Evolutionary conservation across 1,140 invertebrate genomes (phyloP), one percentile per base, ranked within the genome.

Genomic region (Meloidogyne floridensis): DNA sequence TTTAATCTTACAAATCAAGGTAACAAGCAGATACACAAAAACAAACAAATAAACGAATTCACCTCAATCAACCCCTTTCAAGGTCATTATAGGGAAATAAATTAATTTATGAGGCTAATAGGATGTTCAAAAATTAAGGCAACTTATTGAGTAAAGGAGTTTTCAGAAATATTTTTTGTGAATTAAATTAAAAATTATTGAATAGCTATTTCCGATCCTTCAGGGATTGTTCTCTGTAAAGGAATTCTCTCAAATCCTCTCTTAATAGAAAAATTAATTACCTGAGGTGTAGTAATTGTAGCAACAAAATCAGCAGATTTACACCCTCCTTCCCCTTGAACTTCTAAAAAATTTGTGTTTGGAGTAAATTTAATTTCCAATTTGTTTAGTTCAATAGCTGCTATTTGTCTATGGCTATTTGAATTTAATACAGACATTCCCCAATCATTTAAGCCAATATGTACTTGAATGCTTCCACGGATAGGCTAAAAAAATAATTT

Each of bases 391-490:
- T 85, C 84, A n/a, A 85, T 56, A 20, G 85, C 83, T 13, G 84
- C 82, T 32, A 85, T 47, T 79, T 85, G 84, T 76, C 86, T 85
- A 18, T 77, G 72, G 15, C 86, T 85, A 32, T 18, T 84, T 43
- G 59, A 32, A 32, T 81, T 84, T 15, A 86, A 42, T 70, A 85
- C 70, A 47, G 65, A 75, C 59, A 85, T 81, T 20, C 84, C 84
- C 82, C 82, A 85, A 53, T 85, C 84, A 78, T 85, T 85, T 32
- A 85, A 15, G 18, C 84, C 84, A 47, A 85, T 47, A 73, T 73
- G 53, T 13, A 85, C 83, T n/a, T 56, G 11, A 20, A 83, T 20
- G 43, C 71, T 84, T 51, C 77, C 84, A 43, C 80, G 85, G 11
- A 85, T 80, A 18, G 84, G 85, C 85, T 87, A 5, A 84, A 85